Base-by-base conservation (phyloP, 1,140 invertebrate genomes). In the Sarcophaga peregrina region DNA sequence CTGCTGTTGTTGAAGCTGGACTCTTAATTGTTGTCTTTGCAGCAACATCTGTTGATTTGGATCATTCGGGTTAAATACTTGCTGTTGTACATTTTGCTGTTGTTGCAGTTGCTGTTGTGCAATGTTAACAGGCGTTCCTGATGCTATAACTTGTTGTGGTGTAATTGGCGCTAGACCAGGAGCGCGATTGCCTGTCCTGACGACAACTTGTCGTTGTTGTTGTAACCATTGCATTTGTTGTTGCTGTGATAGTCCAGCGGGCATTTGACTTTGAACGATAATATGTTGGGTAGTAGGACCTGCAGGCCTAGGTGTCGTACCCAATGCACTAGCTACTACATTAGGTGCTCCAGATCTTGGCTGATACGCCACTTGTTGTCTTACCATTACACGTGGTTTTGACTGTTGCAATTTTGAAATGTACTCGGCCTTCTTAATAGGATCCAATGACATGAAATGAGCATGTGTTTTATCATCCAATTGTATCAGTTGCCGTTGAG, bases 381-480 rank as follows among this genome's bases (percentile, higher is more conserved):
- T 91, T 72, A 93, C 90, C 88, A 92, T 90, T 46, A 93, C 91
- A 6, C 92, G 90, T 83, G 93, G 92, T 50, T 93, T 85, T 83
- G 93, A 93, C 72, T 94, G 91, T 75, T 95, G 94, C 54, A 96
- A 90, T 86, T 95, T 95, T 8, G 95, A 93, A 0, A 96, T 93
- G 85, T 96, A 96, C 86, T 95, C 92, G 5, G 94, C 94, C 47
- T 95, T 91, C 85, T 96, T 95, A 82, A 95, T 93, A 0, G 95
- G 94, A 86, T 95, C 94, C 93, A 96, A 93, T 82, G 96, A 95
- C 86, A 96, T 95, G 46, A 96, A 89, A 84, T 96, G 95, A n/a
- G 95, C 94, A 86, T 96, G 95, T 5, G 95, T 95, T 84, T 95
- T 94, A 8, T 94, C 94, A 87, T 96, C 95, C 81, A 96, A 89